phyloP scores from a whole-genome alignment of 53 echinoderm and acorn worm species.

The Paracentrotus lividus region DNA sequence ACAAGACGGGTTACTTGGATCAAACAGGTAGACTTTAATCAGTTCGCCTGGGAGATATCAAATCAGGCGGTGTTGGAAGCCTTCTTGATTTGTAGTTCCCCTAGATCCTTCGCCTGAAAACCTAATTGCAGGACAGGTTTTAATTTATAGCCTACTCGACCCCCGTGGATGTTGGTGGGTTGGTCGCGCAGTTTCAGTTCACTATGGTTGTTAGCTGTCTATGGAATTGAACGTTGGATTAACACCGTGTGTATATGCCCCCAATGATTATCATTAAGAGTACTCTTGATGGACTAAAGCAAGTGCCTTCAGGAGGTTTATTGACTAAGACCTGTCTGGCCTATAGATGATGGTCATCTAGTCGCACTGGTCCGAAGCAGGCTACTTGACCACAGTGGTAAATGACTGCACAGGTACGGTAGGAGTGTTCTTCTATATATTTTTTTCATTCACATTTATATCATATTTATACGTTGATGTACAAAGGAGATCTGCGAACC shows the following conservation, averaged over 20 bases:
- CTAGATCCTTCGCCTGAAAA: background rate
- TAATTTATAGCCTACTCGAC: background rate
- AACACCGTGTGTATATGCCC: background rate
- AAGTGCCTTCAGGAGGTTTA: constrained; percentile 18
- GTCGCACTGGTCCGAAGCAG: background rate
- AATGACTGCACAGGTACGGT: constrained; percentile 4
- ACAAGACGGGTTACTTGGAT: background rate
- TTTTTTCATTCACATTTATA: background rate
- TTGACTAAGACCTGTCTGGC: background rate
- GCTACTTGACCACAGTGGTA: background rate
- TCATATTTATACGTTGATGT: too few relatives aligned
- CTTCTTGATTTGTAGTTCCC: background rate
- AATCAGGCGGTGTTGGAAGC: background rate
- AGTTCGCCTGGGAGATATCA: background rate
- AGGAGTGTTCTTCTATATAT: background rate
- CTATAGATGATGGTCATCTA: background rate
- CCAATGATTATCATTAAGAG: background rate
- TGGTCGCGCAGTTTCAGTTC: background rate
- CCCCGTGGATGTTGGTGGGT: background rate
- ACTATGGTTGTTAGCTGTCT: background rate
- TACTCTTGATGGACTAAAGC: background rate
- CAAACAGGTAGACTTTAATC: background rate
- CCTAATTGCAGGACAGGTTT: background rate
- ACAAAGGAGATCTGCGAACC: too few relatives aligned
- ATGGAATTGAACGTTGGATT: constrained; percentile 29